Conservation (phyloP, 1,140 invertebrate genomes). For the Medauroidea extradentata region DNA sequence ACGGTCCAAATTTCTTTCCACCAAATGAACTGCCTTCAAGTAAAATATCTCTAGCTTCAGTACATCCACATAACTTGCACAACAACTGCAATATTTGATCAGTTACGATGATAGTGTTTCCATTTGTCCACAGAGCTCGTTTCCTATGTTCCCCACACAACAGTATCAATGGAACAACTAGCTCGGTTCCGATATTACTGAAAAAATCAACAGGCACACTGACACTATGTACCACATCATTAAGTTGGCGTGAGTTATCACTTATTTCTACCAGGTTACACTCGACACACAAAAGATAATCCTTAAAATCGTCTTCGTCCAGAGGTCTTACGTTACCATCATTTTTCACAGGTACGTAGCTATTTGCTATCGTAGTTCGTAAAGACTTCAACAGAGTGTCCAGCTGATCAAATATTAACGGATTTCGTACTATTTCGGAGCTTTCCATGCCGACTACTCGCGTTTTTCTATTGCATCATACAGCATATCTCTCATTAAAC, state of each 20-base stretch:
- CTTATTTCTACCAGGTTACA: constrained; percentile 33
- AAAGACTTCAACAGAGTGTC: too few relatives aligned
- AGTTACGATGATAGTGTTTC: constrained; percentile 22
- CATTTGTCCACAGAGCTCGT: constrained; percentile 39
- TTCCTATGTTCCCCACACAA: constrained; percentile 43
- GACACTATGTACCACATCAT: constrained; percentile 15
- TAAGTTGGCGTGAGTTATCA: constrained; percentile 26
- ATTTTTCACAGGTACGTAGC: constrained; percentile 26
- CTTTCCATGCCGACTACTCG: too few relatives aligned
- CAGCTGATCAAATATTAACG: too few relatives aligned
- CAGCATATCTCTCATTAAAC: too few relatives aligned
- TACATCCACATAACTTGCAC: constrained; percentile 28
- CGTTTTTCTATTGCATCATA: too few relatives aligned
- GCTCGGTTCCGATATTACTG: constrained; percentile 19
- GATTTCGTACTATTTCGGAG: too few relatives aligned
- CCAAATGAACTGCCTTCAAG: constrained; percentile 27
- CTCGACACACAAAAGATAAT: constrained; percentile 31
- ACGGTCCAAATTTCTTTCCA: constrained; percentile 11
- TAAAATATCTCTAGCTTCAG: constrained; percentile 30
- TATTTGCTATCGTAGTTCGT: too few relatives aligned
- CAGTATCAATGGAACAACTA: constrained; percentile 33
- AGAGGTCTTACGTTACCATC: constrained; percentile 30
- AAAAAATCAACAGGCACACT: constrained; percentile 10
- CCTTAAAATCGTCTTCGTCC: constrained; percentile 37
- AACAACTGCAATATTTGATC: constrained; percentile 28